These are phyloP conservation scores for Branchinecta sandiegonensis DNA, from an alignment of 2,888 invertebrate species.

Conservation along the genomic window DNA sequence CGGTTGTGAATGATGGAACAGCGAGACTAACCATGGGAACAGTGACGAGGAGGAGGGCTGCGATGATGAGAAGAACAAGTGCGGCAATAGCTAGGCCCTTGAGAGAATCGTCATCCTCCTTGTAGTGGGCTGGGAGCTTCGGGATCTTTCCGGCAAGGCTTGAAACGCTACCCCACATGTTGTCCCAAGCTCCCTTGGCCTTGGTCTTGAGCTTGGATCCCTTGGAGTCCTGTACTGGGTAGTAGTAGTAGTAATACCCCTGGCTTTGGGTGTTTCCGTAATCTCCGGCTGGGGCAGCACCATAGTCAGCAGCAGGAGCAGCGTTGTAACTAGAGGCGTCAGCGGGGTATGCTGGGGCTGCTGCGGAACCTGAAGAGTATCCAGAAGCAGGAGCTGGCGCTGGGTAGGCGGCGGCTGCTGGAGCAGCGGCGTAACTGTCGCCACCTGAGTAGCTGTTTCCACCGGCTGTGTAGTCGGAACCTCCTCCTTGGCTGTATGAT, in stretches of 20 bases:
- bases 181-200: background rate
- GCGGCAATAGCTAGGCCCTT: background rate
- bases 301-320: too few relatives aligned
- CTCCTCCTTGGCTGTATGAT: too few relatives aligned
- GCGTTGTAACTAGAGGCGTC: too few relatives aligned
- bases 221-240: background rate
- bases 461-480: too few relatives aligned
- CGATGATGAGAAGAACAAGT: background rate
- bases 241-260: constrained; percentile 8
- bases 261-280: background rate
- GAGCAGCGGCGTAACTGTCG: too few relatives aligned
- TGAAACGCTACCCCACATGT: background rate
- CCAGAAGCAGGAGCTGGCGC: too few relatives aligned
- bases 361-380: too few relatives aligned
- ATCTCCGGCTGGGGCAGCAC: background rate
- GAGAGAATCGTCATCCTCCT: background rate
- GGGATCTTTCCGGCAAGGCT: constrained; percentile 1
- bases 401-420: too few relatives aligned
- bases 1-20: background rate
- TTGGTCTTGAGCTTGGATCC: background rate
- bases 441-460: too few relatives aligned
- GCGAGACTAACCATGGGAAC: background rate
- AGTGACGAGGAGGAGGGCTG: background rate
- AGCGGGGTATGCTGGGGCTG: too few relatives aligned
- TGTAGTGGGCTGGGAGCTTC: background rate